phyloP scores from a whole-genome alignment of 2,888 invertebrate species.

The Netelia inedita region DNA sequence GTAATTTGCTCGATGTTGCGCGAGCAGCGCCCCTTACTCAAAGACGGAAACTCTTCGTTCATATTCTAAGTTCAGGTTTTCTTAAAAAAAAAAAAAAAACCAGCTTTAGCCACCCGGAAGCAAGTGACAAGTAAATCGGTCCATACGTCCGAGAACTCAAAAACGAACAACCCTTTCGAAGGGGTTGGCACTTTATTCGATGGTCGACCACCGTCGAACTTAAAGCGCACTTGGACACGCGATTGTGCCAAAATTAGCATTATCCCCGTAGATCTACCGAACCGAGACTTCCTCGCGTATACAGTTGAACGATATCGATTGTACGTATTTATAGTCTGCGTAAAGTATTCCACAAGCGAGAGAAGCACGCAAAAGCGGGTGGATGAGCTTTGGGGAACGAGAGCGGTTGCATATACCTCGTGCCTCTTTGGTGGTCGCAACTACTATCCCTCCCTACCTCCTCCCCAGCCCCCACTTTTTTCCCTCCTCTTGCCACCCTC shows the following conservation, averaged over 20 bases:
- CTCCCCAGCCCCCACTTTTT: not conserved
- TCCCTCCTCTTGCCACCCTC: not conserved
- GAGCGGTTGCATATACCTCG: not conserved
- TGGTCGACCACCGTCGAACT: not conserved
- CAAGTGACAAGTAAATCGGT: not conserved
- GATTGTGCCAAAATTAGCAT: slow-evolving; percentile 53
- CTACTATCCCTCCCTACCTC: not conserved
- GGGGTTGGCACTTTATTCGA: not conserved
- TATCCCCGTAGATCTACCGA: slow-evolving; percentile 18
- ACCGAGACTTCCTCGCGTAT: slow-evolving; percentile 13
- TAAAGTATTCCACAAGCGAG: not conserved
- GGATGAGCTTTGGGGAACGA: not conserved
- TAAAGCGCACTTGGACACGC: slow-evolving; percentile 21
- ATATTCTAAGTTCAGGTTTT: not conserved
- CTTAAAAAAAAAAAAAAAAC: no score
- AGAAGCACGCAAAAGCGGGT: not conserved
- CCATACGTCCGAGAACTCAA: not conserved
- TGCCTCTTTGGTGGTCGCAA: not conserved
- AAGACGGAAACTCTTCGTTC: not conserved
- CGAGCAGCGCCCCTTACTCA: no score
- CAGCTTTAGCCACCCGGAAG: not conserved
- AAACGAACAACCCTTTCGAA: not conserved
- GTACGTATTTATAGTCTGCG: slow-evolving; percentile 56
- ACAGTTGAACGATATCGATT: slow-evolving; percentile 57
- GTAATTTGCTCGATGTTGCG: no score